Evolutionary conservation across 2,113 vertebrate species (phyloP), one percentile per base, ranked within the genome.

Genomic region (Phalacrocorax brasilianus): DNA sequence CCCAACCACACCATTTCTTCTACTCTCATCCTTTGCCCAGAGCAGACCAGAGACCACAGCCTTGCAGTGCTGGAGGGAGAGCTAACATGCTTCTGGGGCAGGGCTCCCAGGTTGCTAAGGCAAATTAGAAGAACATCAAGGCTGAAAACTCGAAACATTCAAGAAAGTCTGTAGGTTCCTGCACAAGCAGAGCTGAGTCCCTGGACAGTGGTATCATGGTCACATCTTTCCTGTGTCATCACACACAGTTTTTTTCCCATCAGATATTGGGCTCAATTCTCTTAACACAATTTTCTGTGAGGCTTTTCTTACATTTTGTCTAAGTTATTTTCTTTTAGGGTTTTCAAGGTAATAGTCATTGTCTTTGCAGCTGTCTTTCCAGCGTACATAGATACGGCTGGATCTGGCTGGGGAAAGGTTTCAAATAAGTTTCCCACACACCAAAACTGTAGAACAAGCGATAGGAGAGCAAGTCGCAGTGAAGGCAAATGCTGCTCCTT

Each of bases 141-240:
- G 67, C 40, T 76, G 20, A 40, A 56, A 7, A 47, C 20, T 70
- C 16, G 7, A 14, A 45, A 17, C 6, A 0, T 2, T 17, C 0
- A 1, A 42, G 32, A 47, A 45, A 52, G 6, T 6, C 26, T 40
- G 27, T 16, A 72, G 10, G 23, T 9, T 53, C 9, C 44, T 59
- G 49, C 42, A 33, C 8, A 42, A 30, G 27, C n/a, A 12, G 65
- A 35, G 33, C 50, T 66, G 67, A 18, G 24, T 13, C 49, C 3
- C 44, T 17, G 50, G 66, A 5, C 35, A 9, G 3, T 11, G 45
- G 8, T 12, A 23, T 8, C 20, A 4, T 2, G 16, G 5, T 4
- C 19, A 12, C 3, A 0, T 6, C 22, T 52, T 38, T 65, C 35
- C 40, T 3, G 1, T 40, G 3, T 35, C 52, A 23, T 2, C 78